Percentiles rank a stretch among this genome's conserved stretches.
These are phyloP conservation scores for Mimas tiliae DNA, from an alignment of 2,888 invertebrate genomes.

Conservation along the genomic window DNA sequence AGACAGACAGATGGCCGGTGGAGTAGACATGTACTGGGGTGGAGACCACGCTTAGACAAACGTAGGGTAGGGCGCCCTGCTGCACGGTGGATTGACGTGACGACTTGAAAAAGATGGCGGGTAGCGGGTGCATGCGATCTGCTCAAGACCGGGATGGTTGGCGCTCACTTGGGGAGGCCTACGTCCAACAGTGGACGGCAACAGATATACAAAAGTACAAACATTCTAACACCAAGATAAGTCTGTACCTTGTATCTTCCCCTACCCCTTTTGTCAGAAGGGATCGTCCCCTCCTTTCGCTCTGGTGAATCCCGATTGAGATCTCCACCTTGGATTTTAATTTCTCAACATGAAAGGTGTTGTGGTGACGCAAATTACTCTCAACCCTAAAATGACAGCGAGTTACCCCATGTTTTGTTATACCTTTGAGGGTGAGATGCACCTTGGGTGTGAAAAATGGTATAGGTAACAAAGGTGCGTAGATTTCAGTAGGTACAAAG, in stretches of 20 bases:
- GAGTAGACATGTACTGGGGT: no score
- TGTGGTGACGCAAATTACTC: slow-evolving; percentile 14
- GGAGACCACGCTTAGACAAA: no score
- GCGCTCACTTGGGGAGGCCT: no score
- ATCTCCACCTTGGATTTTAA: slow-evolving; percentile 13
- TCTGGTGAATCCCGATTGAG: slow-evolving; percentile 2
- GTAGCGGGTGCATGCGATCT: no score
- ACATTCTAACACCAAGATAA: neutral
- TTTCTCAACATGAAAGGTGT: slow-evolving; percentile 18
- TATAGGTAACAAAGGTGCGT: neutral
- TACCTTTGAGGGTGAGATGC: slow-evolving; percentile 16
- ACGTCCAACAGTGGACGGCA: no score
- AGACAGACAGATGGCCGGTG: no score
- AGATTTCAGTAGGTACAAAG: neutral
- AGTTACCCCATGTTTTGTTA: slow-evolving; percentile 17
- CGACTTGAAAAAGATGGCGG: no score
- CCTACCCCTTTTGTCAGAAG: neutral
- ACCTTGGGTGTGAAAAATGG: neutral
- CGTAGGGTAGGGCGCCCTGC: no score
- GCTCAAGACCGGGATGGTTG: no score
- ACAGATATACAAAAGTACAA: neutral
- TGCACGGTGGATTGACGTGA: no score
- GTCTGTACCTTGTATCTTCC: neutral
- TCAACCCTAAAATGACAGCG: slow-evolving; percentile 8
- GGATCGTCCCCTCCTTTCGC: neutral